Evolutionary conservation across 2,113 vertebrate genomes (phyloP).

Genomic region (Bujurquina vittata): DNA sequence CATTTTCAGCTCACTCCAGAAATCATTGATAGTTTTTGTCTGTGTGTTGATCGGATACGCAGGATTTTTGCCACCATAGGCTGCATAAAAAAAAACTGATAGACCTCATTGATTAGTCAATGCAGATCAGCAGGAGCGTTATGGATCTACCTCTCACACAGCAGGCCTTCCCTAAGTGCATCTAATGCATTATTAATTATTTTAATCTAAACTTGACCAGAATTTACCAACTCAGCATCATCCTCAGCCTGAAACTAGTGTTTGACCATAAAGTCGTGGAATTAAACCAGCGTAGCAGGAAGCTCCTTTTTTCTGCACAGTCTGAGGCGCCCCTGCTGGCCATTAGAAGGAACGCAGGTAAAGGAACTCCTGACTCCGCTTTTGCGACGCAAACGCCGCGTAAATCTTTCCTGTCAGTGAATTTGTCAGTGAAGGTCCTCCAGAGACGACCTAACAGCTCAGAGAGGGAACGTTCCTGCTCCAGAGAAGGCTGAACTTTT

Average conservation of each 20-base stretch:
- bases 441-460: no score
- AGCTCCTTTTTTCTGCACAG: accelerated
- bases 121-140: not conserved
- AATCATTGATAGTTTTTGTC: not conserved
- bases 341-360: not conserved
- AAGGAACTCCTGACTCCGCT: not conserved
- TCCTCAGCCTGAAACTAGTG: not conserved
- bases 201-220: not conserved
- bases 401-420: not conserved
- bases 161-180: not conserved
- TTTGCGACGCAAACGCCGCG: no score
- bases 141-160: not conserved
- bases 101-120: not conserved
- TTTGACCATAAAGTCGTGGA: not conserved
- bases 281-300: no score
- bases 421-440: no score
- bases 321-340: not conserved
- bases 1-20: not conserved
- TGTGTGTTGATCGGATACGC: not conserved
- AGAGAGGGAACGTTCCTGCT: no score
- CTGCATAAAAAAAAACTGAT: not conserved
- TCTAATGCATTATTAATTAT: not conserved
- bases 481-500: not conserved
- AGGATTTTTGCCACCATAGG: not conserved
- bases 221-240: not conserved